Percentiles rank a stretch among this genome's conserved stretches.
Conservation (phyloP, 2,113 vertebrate genomes). For the Greenwoodochromis staneri region DNA sequence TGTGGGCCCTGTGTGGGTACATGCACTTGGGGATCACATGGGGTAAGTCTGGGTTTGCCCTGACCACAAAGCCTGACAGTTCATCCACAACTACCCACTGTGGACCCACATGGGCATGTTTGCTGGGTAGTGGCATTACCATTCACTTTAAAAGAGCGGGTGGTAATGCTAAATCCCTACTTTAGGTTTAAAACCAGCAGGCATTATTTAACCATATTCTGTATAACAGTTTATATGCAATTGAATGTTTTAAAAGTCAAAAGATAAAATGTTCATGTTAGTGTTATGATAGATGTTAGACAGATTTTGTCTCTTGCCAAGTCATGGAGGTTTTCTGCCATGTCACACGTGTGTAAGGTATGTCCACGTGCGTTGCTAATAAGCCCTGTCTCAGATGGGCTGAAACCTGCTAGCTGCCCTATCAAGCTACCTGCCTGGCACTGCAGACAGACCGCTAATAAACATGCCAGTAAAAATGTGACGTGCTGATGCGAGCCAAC, state of each 20-base stretch:
- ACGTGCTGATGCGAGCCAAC: neutral
- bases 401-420: neutral
- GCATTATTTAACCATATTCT: accelerated
- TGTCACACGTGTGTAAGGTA: neutral
- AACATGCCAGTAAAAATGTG: neutral
- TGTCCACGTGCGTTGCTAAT: neutral
- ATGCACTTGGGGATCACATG: neutral
- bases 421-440: neutral
- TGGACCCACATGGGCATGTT: neutral
- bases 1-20: neutral
- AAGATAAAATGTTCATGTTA: neutral
- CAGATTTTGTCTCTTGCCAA: neutral
- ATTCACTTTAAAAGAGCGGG: neutral
- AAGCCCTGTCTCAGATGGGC: neutral
- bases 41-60: neutral
- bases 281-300: neutral
- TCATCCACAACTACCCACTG: neutral
- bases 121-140: neutral
- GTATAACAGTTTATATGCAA: accelerated
- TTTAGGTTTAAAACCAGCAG: neutral
- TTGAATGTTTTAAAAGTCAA: accelerated
- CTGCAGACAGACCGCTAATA: neutral
- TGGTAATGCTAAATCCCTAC: neutral
- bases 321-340: neutral
- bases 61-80: neutral